These are phyloP conservation scores for Macrosiphum euphorbiae DNA, from an alignment of 2,888 invertebrate genomes.

Conservation along the genomic window DNA sequence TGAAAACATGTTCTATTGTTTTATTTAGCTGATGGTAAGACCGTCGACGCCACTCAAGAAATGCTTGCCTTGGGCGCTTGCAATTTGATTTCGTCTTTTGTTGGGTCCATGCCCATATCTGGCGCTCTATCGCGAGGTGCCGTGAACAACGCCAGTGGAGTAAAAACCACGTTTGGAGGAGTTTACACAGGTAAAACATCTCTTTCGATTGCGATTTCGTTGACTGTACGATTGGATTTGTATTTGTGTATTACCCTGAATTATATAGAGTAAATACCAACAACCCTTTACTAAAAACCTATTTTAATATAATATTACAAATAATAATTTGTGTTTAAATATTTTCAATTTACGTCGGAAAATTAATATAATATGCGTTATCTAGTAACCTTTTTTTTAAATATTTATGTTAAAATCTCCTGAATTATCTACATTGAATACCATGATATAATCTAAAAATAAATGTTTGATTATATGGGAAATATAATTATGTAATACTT, in stretches of 20 bases:
- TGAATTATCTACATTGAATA: neutral
- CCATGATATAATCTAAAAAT: neutral
- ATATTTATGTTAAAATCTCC: neutral
- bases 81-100: conserved; percentile 79
- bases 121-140: conserved; percentile 78
- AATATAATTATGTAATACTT: neutral
- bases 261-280: neutral
- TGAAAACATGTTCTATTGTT: conserved; percentile 49
- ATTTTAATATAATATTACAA: neutral
- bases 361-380: neutral
- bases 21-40: conserved; percentile 74
- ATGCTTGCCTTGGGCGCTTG: conserved; percentile 78
- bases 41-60: conserved; percentile 80
- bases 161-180: conserved; percentile 78
- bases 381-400: neutral
- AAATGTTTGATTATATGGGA: neutral
- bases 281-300: neutral
- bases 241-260: neutral
- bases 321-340: neutral
- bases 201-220: neutral
- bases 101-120: conserved; percentile 78
- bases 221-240: neutral
- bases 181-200: conserved; percentile 74
- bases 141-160: conserved; percentile 81
- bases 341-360: neutral